Evolutionary conservation across 2,113 vertebrate species (phyloP).

Genomic region (Oophaga pumilio): DNA sequence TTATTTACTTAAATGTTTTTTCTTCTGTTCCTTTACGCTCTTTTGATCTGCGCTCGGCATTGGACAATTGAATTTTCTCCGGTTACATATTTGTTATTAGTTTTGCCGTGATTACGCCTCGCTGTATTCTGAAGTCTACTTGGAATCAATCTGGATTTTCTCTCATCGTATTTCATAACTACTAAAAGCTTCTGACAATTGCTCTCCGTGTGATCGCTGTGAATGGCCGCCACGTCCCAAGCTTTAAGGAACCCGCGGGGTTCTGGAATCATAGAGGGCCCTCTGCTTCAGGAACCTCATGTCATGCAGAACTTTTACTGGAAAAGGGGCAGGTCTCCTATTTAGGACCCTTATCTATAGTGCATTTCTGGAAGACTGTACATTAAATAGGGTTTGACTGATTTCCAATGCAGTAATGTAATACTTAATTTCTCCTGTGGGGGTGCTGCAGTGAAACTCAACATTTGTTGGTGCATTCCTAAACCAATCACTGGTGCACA

Average conservation of each 20-base stretch:
- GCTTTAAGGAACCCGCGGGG: conserved; percentile 47
- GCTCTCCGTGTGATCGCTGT: conserved; percentile 46
- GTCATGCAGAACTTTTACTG: no score
- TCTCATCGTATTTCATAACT: conserved; percentile 51
- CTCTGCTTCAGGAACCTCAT: no score
- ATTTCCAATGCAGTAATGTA: neutral
- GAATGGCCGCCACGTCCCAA: conserved; percentile 48
- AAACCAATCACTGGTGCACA: neutral
- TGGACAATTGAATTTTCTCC: conserved; percentile 45
- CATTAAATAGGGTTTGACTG: neutral
- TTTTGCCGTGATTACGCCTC: conserved; percentile 41
- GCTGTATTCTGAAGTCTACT: conserved; percentile 40
- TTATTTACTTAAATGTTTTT: conserved; percentile 49
- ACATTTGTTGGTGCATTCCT: neutral
- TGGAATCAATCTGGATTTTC: conserved; percentile 52
- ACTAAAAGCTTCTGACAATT: conserved; percentile 51
- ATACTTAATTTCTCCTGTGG: neutral
- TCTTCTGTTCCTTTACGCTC: conserved; percentile 25
- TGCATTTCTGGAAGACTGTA: neutral
- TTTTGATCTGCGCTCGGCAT: conserved; percentile 31
- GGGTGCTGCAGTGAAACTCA: neutral
- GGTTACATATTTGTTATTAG: conserved; percentile 49
- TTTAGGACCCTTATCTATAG: no score
- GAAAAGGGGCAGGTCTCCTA: no score
- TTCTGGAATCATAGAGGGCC: no score